These are phyloP conservation scores for Dasypolia templi DNA, from an alignment of 2,888 invertebrate genomes.

Conservation along the genomic window DNA sequence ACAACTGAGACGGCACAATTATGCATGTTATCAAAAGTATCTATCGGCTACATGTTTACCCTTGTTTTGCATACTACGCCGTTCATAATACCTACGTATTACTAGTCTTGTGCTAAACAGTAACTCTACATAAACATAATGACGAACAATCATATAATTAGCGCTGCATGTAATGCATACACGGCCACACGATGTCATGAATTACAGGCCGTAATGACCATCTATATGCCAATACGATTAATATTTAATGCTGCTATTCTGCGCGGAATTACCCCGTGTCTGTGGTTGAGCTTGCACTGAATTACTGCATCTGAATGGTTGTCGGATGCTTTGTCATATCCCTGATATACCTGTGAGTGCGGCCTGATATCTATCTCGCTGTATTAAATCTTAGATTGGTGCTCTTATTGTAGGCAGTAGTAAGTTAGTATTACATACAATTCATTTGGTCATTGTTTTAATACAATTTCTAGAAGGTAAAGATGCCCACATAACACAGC, in stretches of 20 bases:
- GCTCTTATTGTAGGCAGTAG: slow-evolving; percentile 7
- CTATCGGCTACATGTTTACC: neutral
- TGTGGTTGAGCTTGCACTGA: slow-evolving; percentile 85
- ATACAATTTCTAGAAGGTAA: neutral
- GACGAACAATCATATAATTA: slow-evolving; percentile 80
- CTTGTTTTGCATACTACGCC: neutral
- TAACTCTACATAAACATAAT: slow-evolving; percentile 46
- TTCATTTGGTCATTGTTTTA: neutral
- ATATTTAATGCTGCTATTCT: slow-evolving; percentile 88
- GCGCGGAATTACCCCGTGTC: slow-evolving; percentile 84
- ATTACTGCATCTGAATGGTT: slow-evolving; percentile 84
- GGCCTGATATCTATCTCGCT: slow-evolving; percentile 40
- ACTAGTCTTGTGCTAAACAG: slow-evolving; percentile 14
- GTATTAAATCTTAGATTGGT: slow-evolving; percentile 42
- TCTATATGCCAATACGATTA: slow-evolving; percentile 88
- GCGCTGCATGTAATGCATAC: slow-evolving; percentile 74
- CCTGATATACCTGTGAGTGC: slow-evolving; percentile 62
- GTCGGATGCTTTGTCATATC: slow-evolving; percentile 78
- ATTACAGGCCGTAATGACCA: slow-evolving; percentile 83
- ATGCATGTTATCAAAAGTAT: neutral
- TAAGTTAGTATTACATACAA: neutral
- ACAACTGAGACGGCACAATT: neutral
- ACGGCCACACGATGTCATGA: slow-evolving; percentile 76
- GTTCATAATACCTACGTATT: neutral
- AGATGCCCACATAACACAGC: neutral